Conservation (phyloP, 2,113 vertebrate species). For the Zootoca vivipara region DNA sequence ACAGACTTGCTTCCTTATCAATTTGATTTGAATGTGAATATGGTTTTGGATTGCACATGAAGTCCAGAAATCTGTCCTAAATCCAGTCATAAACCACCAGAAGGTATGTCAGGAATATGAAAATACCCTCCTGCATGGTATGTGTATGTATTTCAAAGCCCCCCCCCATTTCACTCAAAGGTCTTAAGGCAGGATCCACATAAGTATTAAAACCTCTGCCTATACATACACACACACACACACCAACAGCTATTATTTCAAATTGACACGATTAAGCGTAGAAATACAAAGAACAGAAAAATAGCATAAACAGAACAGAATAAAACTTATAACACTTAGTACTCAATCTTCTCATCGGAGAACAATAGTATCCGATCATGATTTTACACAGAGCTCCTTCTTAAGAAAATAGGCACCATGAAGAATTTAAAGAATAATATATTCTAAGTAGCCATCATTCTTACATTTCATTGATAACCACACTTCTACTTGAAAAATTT, state of each 20-base stretch:
- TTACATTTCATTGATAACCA: neutral
- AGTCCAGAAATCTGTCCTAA: neutral
- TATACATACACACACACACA: too few species aligned
- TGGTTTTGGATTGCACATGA: neutral
- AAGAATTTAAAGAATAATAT: neutral
- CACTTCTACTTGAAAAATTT: neutral
- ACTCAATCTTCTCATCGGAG: too few species aligned
- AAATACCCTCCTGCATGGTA: neutral
- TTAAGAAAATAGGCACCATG: neutral
- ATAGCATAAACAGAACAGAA: too few species aligned
- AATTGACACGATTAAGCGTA: too few species aligned
- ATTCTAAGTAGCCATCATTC: neutral
- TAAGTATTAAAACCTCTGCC: too few species aligned
- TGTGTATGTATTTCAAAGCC: neutral
- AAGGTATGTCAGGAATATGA: neutral
- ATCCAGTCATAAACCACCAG: neutral
- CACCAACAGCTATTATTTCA: too few species aligned
- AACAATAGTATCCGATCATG: neutral
- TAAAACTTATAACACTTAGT: too few species aligned
- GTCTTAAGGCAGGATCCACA: too few species aligned
- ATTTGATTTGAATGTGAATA: neutral
- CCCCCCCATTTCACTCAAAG: too few species aligned
- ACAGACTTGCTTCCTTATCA: neutral
- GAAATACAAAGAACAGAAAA: too few species aligned
- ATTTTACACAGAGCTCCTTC: neutral